Conservation (phyloP, 1,140 invertebrate species). For the Drosophila saltans region DNA sequence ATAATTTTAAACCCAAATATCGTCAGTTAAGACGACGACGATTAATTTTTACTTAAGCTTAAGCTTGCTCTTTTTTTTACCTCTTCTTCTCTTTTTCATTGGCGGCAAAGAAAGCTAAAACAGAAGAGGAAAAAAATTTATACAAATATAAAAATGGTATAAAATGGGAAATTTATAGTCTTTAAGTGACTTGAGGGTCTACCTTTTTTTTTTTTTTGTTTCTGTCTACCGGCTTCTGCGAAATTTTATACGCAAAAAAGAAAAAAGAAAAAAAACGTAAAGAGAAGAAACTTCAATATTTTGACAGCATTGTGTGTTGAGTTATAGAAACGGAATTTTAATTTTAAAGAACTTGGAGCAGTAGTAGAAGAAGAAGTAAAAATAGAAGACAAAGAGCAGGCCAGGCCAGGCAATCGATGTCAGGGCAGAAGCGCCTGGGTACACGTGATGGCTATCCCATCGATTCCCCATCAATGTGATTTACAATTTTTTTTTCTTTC, state of each 20-base stretch:
- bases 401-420: slow-evolving; percentile 24
- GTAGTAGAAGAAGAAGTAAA: not conserved
- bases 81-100: slow-evolving; percentile 20
- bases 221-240: slow-evolving; percentile 60
- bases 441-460: slow-evolving; percentile 37
- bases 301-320: slow-evolving; percentile 78
- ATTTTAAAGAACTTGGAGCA: slow-evolving; percentile 44
- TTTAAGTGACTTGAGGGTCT: slow-evolving; percentile 45
- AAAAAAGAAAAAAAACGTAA: slow-evolving; percentile 20
- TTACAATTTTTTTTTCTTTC: slow-evolving; percentile 14
- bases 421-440: slow-evolving; percentile 16
- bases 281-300: slow-evolving; percentile 70
- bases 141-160: slow-evolving; percentile 33
- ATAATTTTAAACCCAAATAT: slow-evolving; percentile 47
- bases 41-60: slow-evolving; percentile 73
- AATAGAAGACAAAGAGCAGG: not conserved
- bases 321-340: slow-evolving; percentile 74
- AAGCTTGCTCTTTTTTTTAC: slow-evolving; percentile 32
- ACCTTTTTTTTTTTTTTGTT: slow-evolving; percentile 18
- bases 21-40: slow-evolving; percentile 66
- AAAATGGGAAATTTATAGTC: slow-evolving; percentile 78
- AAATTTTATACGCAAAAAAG: slow-evolving; percentile 36
- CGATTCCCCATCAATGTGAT: slow-evolving; percentile 25
- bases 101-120: slow-evolving; percentile 38
- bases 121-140: not conserved